Conservation (phyloP, 2,888 invertebrate species). For the Cenopis cana region DNA sequence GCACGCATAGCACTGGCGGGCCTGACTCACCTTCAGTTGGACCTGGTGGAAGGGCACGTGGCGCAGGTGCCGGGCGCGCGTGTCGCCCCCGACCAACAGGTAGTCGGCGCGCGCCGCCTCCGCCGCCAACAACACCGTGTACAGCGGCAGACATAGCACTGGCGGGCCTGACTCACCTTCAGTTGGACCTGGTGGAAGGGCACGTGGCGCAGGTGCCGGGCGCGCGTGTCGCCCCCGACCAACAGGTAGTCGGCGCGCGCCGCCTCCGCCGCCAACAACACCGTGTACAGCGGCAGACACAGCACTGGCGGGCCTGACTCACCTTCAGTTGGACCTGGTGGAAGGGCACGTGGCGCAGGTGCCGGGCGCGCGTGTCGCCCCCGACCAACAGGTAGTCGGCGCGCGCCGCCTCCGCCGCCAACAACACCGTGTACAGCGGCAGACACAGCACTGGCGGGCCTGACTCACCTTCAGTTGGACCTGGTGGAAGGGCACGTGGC, state of each 20-base stretch:
- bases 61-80: conserved; percentile 78
- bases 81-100: conserved; percentile 88
- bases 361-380: conserved; percentile 81
- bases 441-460: conserved; percentile 89
- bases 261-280: conserved; percentile 91
- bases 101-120: conserved; percentile 89
- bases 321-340: no score
- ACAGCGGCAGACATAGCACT: no score
- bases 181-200: conserved; percentile 72
- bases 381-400: conserved; percentile 90
- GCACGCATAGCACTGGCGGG: no score
- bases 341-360: conserved; percentile 78
- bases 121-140: conserved; percentile 91
- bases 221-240: conserved; percentile 84
- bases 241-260: conserved; percentile 89
- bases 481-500: conserved; percentile 65
- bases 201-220: conserved; percentile 85
- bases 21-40: conserved; percentile 60
- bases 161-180: no score
- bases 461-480: no score
- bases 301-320: conserved; percentile 80
- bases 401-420: conserved; percentile 89
- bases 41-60: conserved; percentile 82
- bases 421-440: conserved; percentile 91
- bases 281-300: conserved; percentile 93